phyloP scores from a whole-genome alignment of 2,113 vertebrate species.

The Pterocles burchelli region DNA sequence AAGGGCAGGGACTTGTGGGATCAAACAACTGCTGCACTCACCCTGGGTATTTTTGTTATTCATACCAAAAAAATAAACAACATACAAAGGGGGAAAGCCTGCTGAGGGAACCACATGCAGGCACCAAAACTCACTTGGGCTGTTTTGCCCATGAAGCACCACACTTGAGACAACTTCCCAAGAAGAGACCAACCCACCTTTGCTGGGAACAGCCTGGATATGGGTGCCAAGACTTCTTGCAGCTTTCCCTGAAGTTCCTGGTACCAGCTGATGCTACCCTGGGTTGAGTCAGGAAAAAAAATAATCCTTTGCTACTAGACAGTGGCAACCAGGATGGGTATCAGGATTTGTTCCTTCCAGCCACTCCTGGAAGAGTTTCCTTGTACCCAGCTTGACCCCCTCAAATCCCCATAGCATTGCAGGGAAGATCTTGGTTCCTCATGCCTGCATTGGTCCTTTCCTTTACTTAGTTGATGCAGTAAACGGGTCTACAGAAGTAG shows the following conservation, averaged over 20 bases:
- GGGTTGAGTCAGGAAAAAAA: not conserved
- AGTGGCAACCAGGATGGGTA: not conserved
- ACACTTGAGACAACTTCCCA: not conserved
- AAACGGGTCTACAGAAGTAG: not conserved
- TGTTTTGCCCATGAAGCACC: not conserved
- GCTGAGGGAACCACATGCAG: accelerated
- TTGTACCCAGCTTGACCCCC: not conserved
- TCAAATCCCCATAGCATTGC: not conserved
- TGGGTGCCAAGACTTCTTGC: not conserved
- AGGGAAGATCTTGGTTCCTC: not conserved
- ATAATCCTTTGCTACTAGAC: not conserved
- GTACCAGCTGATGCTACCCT: not conserved
- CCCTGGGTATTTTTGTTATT: not conserved
- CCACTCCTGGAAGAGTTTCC: not conserved
- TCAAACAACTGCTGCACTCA: not conserved
- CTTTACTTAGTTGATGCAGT: not conserved
- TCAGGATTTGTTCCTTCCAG: not conserved
- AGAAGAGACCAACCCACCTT: not conserved
- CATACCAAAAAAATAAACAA: not conserved
- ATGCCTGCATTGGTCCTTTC: not conserved
- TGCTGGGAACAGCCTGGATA: not conserved
- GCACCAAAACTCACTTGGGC: not conserved
- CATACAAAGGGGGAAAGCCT: not conserved
- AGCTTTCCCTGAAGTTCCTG: not conserved
- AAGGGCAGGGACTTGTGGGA: not conserved